Base-by-base conservation (phyloP, 2,888 invertebrate species). In the Eugnorisma glareosa region DNA sequence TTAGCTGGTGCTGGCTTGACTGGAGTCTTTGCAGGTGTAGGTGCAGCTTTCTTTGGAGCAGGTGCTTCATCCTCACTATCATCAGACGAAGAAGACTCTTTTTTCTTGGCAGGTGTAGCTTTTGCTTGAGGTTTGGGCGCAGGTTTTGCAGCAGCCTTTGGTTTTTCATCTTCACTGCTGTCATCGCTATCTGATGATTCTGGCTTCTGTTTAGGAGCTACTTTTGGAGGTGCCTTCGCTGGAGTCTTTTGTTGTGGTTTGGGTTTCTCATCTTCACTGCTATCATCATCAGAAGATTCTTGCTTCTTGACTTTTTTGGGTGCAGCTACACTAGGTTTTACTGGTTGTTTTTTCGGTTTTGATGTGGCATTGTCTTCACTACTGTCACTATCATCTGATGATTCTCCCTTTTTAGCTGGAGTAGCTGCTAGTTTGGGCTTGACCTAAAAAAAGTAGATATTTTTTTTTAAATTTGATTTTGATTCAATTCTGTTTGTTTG, bases 91-190 rank as follows among this genome's bases (percentile, higher is more conserved):
- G 94, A 94, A 61, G 94, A 94, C 77, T 92, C 86, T 82, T 91
- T 89, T 77, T 92, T 91, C 73, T 88, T 88, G 35, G 79, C 91
- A 72, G 89, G 87, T 54, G 74, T 69, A 64, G 86, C 89, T 75
- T 86, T 89, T 73, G 86, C 71, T 82, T 82, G 87, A 79, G 81
- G 85, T 70, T 87, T 89, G 28, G 91, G 76, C 31, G 85, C 85
- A 67, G 77, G 31, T 67, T 84, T 87, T 87, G 84, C 90, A 75
- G 85, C 82, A 68, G 85, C 85, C 82, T 93, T 92, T 43, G 93
- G 93, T 67, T 83, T 83, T 57, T 96, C 96, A 76, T 95, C 94
- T 43, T 94, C 94, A 84, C 95, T 95, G 66, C 87, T 87, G 48
- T 95, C 93, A 31, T 94, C 92, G 93, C 76, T 79, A 73, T 87